Conservation (phyloP, 1,140 invertebrate species). For the Doryteuthis pealeii region DNA sequence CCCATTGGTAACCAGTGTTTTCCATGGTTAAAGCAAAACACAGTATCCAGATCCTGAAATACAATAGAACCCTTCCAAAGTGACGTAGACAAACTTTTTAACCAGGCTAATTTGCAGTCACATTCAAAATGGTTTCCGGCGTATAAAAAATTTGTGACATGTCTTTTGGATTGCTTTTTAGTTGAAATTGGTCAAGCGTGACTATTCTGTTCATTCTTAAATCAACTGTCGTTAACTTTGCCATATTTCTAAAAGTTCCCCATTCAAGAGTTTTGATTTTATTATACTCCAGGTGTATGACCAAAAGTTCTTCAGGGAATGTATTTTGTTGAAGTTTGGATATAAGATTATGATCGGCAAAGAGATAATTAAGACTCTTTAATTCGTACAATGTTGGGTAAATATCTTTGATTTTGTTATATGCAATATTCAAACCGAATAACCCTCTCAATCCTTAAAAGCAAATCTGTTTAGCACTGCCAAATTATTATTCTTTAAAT, state of each 20-base stretch:
- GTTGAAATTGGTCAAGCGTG: background rate
- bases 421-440: background rate
- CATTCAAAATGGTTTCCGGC: constrained; percentile 36
- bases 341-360: background rate
- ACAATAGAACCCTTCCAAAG: constrained; percentile 19
- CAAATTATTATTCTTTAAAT: constrained; percentile 35
- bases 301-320: background rate
- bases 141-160: constrained; percentile 21
- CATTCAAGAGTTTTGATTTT: constrained; percentile 11
- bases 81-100: constrained; percentile 27
- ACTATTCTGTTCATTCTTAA: background rate
- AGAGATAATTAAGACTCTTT: background rate
- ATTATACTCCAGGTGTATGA: constrained; percentile 27
- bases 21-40: constrained; percentile 26
- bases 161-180: background rate
- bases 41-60: constrained; percentile 21
- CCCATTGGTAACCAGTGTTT: background rate
- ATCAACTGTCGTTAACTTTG: background rate
- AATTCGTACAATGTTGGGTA: background rate
- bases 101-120: constrained; percentile 40
- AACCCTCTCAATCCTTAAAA: background rate
- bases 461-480: constrained; percentile 20
- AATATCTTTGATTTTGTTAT: background rate
- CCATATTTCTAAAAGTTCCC: background rate
- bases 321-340: background rate